These are phyloP conservation scores for Leucophenga maculata DNA, from an alignment of 2,888 invertebrate genomes.

Conservation along the genomic window DNA sequence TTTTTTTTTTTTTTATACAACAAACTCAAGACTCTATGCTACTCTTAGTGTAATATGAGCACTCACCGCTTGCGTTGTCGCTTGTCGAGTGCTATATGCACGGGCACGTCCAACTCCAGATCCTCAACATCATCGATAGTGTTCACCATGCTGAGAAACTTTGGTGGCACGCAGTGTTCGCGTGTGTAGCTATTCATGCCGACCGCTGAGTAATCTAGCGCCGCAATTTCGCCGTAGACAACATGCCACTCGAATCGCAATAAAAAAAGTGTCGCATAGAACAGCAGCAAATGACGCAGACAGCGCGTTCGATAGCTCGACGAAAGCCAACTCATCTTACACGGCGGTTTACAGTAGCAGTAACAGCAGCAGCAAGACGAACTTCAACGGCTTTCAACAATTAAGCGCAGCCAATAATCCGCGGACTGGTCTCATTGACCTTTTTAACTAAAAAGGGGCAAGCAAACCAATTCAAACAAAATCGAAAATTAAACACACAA, in stretches of 20 bases:
- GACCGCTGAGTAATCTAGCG: constrained; percentile 20
- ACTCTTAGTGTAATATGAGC: not conserved
- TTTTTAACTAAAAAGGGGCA: not conserved
- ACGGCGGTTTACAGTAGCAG: not conserved
- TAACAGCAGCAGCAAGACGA: too few species aligned
- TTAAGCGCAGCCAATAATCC: constrained; percentile 3
- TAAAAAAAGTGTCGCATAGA: too few species aligned
- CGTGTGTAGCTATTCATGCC: constrained; percentile 16
- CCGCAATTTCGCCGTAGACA: not conserved
- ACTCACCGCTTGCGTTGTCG: constrained; percentile 70
- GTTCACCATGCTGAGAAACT: constrained; percentile 58
- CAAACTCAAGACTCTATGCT: too few species aligned
- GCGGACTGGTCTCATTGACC: constrained; percentile 16
- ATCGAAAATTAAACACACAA: constrained; percentile 8
- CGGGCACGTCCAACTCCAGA: constrained; percentile 68
- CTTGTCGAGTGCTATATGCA: constrained; percentile 66
- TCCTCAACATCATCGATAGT: constrained; percentile 70
- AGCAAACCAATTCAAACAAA: constrained; percentile 8
- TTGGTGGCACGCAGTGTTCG: constrained; percentile 31
- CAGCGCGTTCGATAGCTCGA: too few species aligned
- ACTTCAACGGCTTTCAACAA: not conserved
- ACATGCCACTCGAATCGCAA: too few species aligned
- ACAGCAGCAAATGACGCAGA: too few species aligned
- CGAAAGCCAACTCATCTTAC: not conserved
- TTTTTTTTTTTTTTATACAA: constrained; percentile 40